Percentiles rank a stretch among this genome's conserved stretches.
phyloP scores from a whole-genome alignment of 2,888 invertebrate genomes.

The Rhogogaster chlorosoma region DNA sequence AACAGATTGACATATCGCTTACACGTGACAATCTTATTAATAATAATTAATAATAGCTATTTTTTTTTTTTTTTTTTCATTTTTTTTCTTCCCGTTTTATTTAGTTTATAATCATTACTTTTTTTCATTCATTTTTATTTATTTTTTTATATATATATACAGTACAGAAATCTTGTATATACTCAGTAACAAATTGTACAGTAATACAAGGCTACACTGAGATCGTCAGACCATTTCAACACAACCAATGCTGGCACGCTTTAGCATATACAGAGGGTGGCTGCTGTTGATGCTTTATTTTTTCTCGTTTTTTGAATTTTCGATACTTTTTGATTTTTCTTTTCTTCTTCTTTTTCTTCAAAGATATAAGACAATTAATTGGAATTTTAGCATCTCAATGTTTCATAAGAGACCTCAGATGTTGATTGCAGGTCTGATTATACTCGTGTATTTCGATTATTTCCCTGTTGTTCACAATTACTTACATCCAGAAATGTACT shows the following conservation, averaged over 20 bases:
- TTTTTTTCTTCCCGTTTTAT: neutral
- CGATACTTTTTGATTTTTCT: neutral
- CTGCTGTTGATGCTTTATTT: conserved; percentile 17
- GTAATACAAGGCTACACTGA: conserved; percentile 67
- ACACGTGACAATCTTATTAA: conserved; percentile 58
- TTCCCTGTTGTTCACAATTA: neutral
- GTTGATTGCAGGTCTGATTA: conserved; percentile 18
- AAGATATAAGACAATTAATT: neutral
- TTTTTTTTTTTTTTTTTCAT: neutral
- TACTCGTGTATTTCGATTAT: neutral
- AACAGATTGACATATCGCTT: conserved; percentile 54
- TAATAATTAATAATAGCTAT: conserved; percentile 61
- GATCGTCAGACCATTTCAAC: conserved; percentile 63
- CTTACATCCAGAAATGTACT: conserved; percentile 34
- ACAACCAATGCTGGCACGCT: conserved; percentile 39
- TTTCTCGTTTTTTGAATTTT: conserved; percentile 50
- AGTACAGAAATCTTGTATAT: conserved; percentile 65
- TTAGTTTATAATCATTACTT: neutral
- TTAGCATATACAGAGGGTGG: conserved; percentile 29
- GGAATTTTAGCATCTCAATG: neutral
- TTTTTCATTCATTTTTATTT: neutral
- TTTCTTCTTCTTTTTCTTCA: neutral
- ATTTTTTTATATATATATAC: conserved; percentile 60
- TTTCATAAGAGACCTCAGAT: neutral
- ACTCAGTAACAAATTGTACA: conserved; percentile 72